Percentiles rank a stretch among this genome's conserved stretches.
Evolutionary conservation across 2,888 invertebrate species (phyloP).

Genomic region (Lycocerus yunnanus): DNA sequence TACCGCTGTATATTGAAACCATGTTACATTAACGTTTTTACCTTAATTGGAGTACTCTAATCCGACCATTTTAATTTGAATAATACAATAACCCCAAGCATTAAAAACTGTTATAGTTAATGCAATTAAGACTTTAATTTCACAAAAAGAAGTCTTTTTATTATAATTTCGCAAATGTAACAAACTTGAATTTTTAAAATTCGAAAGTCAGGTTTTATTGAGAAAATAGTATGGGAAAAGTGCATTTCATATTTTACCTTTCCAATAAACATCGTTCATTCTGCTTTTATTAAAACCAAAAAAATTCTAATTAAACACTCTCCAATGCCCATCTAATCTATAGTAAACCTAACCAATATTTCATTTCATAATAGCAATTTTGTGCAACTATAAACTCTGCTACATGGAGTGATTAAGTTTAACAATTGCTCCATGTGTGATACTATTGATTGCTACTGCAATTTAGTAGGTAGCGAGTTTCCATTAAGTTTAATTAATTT

Average conservation of each 20-base stretch:
- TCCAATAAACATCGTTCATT: neutral
- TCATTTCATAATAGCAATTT: neutral
- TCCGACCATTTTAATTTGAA: neutral
- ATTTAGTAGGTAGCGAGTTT: neutral
- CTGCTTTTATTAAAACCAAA: neutral
- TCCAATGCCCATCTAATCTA: neutral
- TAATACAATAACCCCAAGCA: neutral
- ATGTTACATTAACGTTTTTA: neutral
- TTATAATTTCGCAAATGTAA: neutral
- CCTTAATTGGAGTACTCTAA: neutral
- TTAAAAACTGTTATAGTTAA: too few relatives aligned
- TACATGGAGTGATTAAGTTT: neutral
- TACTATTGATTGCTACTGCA: neutral
- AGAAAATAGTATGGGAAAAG: neutral
- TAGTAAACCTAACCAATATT: neutral
- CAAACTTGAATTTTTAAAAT: neutral
- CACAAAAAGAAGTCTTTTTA: neutral
- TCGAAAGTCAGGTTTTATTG: neutral
- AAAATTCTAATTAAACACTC: neutral
- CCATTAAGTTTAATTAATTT: neutral
- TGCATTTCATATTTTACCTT: neutral
- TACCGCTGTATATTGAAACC: neutral
- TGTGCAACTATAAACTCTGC: neutral
- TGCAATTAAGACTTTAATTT: too few relatives aligned
- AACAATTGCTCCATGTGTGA: neutral